Evolutionary conservation across 2,113 vertebrate species (phyloP).

Genomic region (Oreochromis aureus): DNA sequence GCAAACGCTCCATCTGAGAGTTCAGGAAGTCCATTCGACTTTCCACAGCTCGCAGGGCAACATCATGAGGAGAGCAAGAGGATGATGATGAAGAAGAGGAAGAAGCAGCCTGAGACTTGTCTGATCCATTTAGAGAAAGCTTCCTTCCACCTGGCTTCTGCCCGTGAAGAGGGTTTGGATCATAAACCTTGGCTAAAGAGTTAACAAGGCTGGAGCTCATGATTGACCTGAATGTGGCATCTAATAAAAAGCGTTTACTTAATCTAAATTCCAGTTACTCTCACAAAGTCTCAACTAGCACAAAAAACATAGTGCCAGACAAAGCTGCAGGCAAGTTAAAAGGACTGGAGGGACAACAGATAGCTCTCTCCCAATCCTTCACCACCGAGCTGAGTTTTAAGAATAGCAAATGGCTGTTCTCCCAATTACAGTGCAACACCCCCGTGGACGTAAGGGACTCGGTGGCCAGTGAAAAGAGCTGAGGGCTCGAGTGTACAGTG

Average conservation of each 20-base stretch:
- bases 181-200: conserved; percentile 79
- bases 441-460: conserved; percentile 47
- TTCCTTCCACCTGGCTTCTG: conserved; percentile 62
- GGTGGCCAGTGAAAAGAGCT: conserved; percentile 59
- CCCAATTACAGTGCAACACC: conserved; percentile 51
- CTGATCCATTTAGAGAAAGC: conserved; percentile 37
- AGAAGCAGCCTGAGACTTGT: conserved; percentile 21
- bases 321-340: not conserved
- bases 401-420: conserved; percentile 41
- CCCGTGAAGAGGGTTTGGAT: conserved; percentile 73
- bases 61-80: not conserved
- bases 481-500: conserved; percentile 39
- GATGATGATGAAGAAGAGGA: not conserved
- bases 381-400: conserved; percentile 19
- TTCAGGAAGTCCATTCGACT: conserved; percentile 73
- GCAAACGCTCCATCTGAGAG: conserved; percentile 76
- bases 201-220: conserved; percentile 75
- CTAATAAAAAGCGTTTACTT: not conserved
- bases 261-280: not conserved
- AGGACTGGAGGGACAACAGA: not conserved
- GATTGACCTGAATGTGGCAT: not conserved
- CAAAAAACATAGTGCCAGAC: not conserved
- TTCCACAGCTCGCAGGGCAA: conserved; percentile 54
- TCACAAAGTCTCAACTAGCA: not conserved
- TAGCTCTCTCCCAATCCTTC: conserved; percentile 1